A percentile compares a stretch with the other conserved stretches of the same genome.
phyloP scores from a whole-genome alignment of 2,888 invertebrate species.

The Phytoseiulus persimilis region DNA sequence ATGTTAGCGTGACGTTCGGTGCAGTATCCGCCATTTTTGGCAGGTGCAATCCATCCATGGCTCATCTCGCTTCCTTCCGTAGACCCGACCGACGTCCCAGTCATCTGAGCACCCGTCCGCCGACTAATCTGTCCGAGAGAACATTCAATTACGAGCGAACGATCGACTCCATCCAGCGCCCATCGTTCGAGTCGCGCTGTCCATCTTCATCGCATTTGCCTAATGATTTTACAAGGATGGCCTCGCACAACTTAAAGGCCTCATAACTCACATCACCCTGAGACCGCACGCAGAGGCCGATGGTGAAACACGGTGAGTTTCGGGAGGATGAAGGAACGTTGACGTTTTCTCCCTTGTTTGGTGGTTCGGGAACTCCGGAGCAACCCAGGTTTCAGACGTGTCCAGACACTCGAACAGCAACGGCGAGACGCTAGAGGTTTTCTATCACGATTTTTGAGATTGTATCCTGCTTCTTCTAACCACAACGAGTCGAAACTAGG shows the following conservation, averaged over 20 bases:
- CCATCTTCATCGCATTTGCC: slow-evolving; percentile 5
- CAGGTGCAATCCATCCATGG: background rate
- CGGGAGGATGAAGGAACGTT: background rate
- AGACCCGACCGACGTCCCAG: background rate
- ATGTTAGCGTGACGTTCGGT: background rate
- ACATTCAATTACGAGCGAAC: background rate
- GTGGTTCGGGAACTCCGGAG: background rate
- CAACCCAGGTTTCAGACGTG: too few species aligned
- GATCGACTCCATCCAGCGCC: background rate
- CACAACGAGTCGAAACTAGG: background rate
- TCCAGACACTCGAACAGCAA: background rate
- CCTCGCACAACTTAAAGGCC: background rate
- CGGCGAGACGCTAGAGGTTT: background rate
- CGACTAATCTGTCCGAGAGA: background rate
- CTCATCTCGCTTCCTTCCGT: background rate
- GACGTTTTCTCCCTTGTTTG: background rate
- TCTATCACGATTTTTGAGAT: background rate
- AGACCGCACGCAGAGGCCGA: background rate
- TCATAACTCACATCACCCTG: background rate
- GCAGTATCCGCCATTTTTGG: background rate
- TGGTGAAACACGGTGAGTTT: background rate
- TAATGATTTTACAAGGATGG: background rate
- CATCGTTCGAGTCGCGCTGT: background rate
- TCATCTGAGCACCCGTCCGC: background rate
- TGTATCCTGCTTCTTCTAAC: background rate